Evolutionary conservation across 2,797 vertebrate species (phyloP).

Genomic region (Tympanoctomys barrerae): DNA sequence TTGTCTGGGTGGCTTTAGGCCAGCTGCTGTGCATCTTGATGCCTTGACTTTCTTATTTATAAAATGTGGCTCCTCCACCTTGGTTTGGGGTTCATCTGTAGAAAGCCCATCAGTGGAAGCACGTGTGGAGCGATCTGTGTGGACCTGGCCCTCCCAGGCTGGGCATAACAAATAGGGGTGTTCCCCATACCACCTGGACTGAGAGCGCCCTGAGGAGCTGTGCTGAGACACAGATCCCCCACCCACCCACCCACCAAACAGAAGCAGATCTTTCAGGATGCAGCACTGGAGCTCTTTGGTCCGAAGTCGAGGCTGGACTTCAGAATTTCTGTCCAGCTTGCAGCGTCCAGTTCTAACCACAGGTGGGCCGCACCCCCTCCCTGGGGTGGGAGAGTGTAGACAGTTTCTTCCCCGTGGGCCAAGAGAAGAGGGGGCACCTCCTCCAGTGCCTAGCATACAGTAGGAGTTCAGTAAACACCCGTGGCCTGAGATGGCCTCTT

Average conservation of each 20-base stretch:
- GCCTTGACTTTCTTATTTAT: background rate
- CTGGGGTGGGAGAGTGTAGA: background rate
- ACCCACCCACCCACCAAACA: accelerated
- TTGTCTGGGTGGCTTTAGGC: background rate
- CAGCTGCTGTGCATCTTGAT: background rate
- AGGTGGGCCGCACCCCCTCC: accelerated
- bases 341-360: background rate
- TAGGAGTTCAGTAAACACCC: background rate
- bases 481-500: background rate
- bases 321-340: background rate
- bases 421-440: background rate
- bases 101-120: background rate
- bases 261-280: background rate
- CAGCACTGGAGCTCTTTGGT: background rate
- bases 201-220: background rate
- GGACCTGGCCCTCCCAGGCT: background rate
- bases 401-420: background rate
- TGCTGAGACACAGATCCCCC: background rate
- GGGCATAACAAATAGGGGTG: background rate
- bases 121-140: accelerated
- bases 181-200: background rate
- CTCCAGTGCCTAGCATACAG: background rate
- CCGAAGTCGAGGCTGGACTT: background rate
- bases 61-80: background rate
- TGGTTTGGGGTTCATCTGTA: background rate